Conservation (phyloP, 2,113 vertebrate species). For the Ibidorhyncha struthersii region DNA sequence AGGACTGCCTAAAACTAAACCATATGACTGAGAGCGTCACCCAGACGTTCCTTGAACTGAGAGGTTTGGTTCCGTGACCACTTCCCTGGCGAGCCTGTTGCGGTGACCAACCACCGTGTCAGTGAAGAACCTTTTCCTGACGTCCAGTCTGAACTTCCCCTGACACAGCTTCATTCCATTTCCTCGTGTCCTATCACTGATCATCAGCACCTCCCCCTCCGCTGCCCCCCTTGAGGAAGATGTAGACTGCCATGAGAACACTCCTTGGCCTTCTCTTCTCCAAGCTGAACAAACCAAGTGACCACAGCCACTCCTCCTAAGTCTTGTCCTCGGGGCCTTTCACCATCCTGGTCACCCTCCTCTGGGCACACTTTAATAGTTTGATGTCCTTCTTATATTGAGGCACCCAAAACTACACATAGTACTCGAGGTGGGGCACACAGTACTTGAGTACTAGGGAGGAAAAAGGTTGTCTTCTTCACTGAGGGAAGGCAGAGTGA, state of each 20-base stretch:
- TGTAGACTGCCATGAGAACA: not conserved
- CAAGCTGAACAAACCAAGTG: not conserved
- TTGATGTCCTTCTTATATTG: not conserved
- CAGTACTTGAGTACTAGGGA: not conserved
- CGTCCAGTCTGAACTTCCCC: not conserved
- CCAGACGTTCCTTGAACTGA: not conserved
- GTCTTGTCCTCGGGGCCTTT: not conserved
- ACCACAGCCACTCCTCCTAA: not conserved
- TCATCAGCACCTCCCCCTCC: not conserved
- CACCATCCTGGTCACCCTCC: not conserved
- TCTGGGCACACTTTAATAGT: not conserved
- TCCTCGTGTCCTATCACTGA: accelerated
- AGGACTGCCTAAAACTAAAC: not conserved
- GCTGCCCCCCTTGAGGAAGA: not conserved
- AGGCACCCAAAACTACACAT: accelerated
- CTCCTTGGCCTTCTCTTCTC: not conserved
- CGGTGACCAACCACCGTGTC: not conserved
- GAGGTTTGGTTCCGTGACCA: not conserved
- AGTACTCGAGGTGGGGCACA: not conserved
- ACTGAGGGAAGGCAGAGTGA: not conserved
- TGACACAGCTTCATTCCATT: not conserved
- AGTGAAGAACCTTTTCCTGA: not conserved
- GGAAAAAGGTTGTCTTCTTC: not conserved
- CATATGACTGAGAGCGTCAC: not conserved
- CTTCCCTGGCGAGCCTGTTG: not conserved